These are phyloP conservation scores for Varroa destructor DNA, from an alignment of 1,140 invertebrate species.

Conservation along the genomic window DNA sequence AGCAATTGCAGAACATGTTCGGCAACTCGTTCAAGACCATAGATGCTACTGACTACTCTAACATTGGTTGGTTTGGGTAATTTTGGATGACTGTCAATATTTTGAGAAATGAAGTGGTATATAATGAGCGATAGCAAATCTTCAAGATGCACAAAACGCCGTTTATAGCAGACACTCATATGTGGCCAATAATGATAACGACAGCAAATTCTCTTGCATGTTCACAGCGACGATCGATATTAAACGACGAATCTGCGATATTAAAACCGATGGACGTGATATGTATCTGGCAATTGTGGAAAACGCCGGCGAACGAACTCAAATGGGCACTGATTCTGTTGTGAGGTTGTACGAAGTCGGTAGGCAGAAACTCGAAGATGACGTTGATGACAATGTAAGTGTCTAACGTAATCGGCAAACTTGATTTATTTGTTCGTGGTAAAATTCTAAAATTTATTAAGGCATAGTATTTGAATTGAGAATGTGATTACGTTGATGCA, in stretches of 20 bases:
- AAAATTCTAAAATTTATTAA: neutral
- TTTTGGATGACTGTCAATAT: slow-evolving; percentile 1
- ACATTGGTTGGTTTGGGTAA: slow-evolving; percentile 45
- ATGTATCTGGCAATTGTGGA: slow-evolving; percentile 51
- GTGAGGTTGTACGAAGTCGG: slow-evolving; percentile 47
- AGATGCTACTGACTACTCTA: slow-evolving; percentile 81
- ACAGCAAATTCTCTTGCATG: slow-evolving; percentile 30
- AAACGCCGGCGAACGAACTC: slow-evolving; percentile 38
- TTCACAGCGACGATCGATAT: slow-evolving; percentile 68
- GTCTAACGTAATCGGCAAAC: slow-evolving; percentile 5
- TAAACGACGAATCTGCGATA: slow-evolving; percentile 49
- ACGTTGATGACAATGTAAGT: slow-evolving; percentile 33
- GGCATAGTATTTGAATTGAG: slow-evolving; percentile 31
- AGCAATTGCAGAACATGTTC: slow-evolving; percentile 49
- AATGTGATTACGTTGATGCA: slow-evolving; percentile 26
- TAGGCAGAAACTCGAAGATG: slow-evolving; percentile 41
- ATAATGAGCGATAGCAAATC: neutral
- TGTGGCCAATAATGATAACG: no score
- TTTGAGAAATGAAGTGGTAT: neutral
- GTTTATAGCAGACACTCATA: neutral
- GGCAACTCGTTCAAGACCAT: slow-evolving; percentile 83
- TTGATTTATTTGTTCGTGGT: slow-evolving; percentile 8
- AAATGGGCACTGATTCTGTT: slow-evolving; percentile 38
- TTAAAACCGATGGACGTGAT: slow-evolving; percentile 46
- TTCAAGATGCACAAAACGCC: slow-evolving; percentile 8